phyloP scores from a whole-genome alignment of 2,888 invertebrate species.

The Cheilosia vulpina region DNA sequence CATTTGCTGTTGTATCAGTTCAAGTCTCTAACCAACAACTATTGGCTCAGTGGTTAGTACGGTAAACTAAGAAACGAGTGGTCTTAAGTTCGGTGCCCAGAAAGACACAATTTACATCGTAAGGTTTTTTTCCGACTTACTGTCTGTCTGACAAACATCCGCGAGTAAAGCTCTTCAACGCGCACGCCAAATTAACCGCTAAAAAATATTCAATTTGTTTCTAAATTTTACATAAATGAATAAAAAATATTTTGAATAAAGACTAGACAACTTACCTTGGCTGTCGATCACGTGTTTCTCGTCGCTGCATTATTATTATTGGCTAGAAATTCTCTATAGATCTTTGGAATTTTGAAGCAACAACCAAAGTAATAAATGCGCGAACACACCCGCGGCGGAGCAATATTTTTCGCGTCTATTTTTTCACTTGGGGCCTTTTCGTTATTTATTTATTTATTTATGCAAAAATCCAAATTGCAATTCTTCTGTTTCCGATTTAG shows the following conservation, averaged over 20 bases:
- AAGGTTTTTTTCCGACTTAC: too few relatives aligned
- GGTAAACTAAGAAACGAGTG: too few relatives aligned
- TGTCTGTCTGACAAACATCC: too few relatives aligned
- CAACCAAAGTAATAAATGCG: slow-evolving; percentile 51
- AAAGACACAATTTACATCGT: too few relatives aligned
- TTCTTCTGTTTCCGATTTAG: slow-evolving; percentile 2
- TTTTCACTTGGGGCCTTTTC: background rate
- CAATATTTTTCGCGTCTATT: slow-evolving; percentile 42
- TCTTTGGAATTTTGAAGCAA: slow-evolving; percentile 44
- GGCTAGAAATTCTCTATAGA: slow-evolving; percentile 45
- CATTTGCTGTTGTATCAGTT: too few relatives aligned
- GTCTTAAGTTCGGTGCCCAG: too few relatives aligned
- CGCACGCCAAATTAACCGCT: too few relatives aligned
- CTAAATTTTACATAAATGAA: too few relatives aligned
- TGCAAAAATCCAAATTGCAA: slow-evolving; percentile 20
- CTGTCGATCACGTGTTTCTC: slow-evolving; percentile 71
- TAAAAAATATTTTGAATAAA: background rate
- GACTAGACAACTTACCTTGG: slow-evolving; percentile 59
- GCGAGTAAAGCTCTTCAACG: too few relatives aligned
- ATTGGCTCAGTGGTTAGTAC: too few relatives aligned
- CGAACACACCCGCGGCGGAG: slow-evolving; percentile 55
- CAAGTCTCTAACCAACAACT: too few relatives aligned
- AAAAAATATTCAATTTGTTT: too few relatives aligned
- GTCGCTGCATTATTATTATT: slow-evolving; percentile 69
- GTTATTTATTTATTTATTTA: slow-evolving; percentile 1